Conservation (phyloP, 1,140 invertebrate genomes). For the Drosophila tani region DNA sequence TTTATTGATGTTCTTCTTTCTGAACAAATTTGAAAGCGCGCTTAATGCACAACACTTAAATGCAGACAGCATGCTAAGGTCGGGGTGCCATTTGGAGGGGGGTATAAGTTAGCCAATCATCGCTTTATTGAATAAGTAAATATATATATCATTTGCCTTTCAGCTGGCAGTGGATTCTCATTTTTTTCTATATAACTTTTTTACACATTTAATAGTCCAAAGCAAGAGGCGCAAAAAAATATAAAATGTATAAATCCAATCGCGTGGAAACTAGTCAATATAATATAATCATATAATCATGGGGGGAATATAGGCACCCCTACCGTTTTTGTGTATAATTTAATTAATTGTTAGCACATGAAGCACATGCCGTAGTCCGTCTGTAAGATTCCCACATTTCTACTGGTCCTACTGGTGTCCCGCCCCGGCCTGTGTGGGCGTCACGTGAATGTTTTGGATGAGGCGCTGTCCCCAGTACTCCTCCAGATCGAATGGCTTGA, state of each 20-base stretch:
- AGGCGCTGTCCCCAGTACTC: conserved; percentile 83
- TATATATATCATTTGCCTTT: conserved; percentile 46
- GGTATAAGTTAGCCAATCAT: conserved; percentile 20
- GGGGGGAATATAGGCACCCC: conserved; percentile 29
- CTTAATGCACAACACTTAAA: conserved; percentile 49
- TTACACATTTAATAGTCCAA: conserved; percentile 31
- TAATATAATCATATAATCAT: too few species aligned
- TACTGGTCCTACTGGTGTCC: conserved; percentile 77
- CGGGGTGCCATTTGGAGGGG: conserved; percentile 24
- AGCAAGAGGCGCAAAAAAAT: conserved; percentile 30
- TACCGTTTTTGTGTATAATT: conserved; percentile 18
- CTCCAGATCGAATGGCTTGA: conserved; percentile 83
- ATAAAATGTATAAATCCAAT: conserved; percentile 39
- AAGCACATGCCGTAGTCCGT: conserved; percentile 56
- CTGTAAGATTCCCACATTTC: conserved; percentile 16
- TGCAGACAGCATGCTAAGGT: conserved; percentile 49
- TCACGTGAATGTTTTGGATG: conserved; percentile 81
- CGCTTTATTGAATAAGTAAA: conserved; percentile 20
- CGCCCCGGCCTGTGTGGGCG: conserved; percentile 64
- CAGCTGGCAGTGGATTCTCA: conserved; percentile 69
- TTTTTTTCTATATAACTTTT: conserved; percentile 44
- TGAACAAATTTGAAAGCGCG: conserved; percentile 38
- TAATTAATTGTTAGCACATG: conserved; percentile 44
- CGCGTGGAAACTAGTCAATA: conserved; percentile 33
- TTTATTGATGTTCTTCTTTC: conserved; percentile 36